These are phyloP conservation scores for Belonocnema kinseyi DNA, from an alignment of 1,140 invertebrate genomes.

Conservation along the genomic window DNA sequence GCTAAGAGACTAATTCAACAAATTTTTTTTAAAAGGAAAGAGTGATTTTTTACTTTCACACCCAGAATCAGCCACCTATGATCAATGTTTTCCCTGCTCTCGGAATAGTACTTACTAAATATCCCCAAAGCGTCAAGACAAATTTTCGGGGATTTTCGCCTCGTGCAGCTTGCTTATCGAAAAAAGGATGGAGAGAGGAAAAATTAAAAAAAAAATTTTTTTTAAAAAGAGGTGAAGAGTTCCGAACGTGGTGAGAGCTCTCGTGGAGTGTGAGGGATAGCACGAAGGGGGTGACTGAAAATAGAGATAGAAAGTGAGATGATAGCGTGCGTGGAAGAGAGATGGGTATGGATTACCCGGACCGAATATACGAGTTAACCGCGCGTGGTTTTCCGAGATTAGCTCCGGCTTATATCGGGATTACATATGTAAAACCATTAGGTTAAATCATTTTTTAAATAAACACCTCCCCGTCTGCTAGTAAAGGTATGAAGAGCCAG, in stretches of 20 bases:
- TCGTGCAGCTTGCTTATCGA: conserved; percentile 64
- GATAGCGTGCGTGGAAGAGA: conserved; percentile 32
- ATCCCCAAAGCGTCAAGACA: conserved; percentile 37
- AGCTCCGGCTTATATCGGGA: conserved; percentile 74
- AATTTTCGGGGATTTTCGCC: conserved; percentile 61
- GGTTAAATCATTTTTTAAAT: conserved; percentile 76
- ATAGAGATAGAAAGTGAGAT: conserved; percentile 24
- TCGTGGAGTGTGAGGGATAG: conserved; percentile 36
- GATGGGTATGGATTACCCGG: conserved; percentile 59
- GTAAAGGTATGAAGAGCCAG: conserved; percentile 40
- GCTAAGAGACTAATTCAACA: neutral
- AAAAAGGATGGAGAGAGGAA: conserved; percentile 45
- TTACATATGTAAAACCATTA: conserved; percentile 76
- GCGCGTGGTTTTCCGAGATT: conserved; percentile 73
- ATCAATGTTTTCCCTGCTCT: conserved; percentile 47
- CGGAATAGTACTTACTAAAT: conserved; percentile 43
- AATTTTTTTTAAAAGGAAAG: conserved; percentile 33
- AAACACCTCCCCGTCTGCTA: conserved; percentile 59
- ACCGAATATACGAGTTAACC: conserved; percentile 65
- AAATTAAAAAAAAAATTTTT: conserved; percentile 17
- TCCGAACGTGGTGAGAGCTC: conserved; percentile 32
- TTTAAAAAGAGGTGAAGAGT: conserved; percentile 37
- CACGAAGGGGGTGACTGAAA: conserved; percentile 43
- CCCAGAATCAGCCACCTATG: conserved; percentile 43
- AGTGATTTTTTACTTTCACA: conserved; percentile 44